Evolutionary conservation across 2,797 vertebrate genomes (phyloP).

Genomic region (Argentina silus): DNA sequence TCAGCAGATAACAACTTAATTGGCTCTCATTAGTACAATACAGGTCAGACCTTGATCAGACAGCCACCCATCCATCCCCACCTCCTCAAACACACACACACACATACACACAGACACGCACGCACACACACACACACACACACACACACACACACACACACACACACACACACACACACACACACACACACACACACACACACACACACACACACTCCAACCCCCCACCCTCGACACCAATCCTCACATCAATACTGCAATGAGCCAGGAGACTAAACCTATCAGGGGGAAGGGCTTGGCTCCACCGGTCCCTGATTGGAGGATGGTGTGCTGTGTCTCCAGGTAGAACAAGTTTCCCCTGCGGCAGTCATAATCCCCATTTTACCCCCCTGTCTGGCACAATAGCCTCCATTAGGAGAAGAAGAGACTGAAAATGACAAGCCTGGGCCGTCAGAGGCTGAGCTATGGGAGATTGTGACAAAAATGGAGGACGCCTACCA

Average conservation of each 20-base stretch:
- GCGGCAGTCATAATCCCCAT: conserved; percentile 35
- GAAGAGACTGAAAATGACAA: background rate
- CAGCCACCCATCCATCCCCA: background rate
- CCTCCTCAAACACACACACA: background rate
- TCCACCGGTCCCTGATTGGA: conserved; percentile 41
- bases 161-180: conserved; percentile 4
- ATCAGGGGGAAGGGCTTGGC: conserved; percentile 34
- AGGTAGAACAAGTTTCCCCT: conserved; percentile 51
- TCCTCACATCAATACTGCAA: conserved; percentile 30
- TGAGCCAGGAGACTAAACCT: conserved; percentile 34
- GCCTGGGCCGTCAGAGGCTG: background rate
- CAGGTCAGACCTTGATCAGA: conserved; percentile 8
- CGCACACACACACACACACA: background rate
- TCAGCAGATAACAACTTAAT: conserved; percentile 10
- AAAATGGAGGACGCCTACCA: background rate
- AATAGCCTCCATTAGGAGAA: background rate
- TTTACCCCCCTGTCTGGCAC: conserved; percentile 15
- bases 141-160: background rate
- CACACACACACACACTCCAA: conserved; percentile 3
- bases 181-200: conserved; percentile 12
- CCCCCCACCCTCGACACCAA: conserved; percentile 12
- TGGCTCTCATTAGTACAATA: background rate
- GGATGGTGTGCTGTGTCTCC: conserved; percentile 43
- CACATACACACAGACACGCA: background rate
- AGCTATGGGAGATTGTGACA: background rate